These are phyloP conservation scores for Beris morrisii DNA, from an alignment of 2,888 invertebrate species.

Conservation along the genomic window DNA sequence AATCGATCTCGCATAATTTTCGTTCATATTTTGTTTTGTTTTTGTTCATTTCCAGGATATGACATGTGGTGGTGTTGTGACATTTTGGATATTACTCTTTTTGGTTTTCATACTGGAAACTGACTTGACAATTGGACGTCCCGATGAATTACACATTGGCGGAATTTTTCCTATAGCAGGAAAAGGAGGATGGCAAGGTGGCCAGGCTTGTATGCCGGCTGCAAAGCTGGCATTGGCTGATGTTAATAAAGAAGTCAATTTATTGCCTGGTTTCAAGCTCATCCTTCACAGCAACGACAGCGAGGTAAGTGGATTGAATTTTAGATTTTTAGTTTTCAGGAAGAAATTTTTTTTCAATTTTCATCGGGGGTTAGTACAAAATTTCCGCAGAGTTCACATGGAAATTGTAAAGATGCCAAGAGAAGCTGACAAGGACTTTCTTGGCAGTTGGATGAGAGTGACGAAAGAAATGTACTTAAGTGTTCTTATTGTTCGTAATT, in stretches of 20 bases:
- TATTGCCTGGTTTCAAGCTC: conserved; percentile 88
- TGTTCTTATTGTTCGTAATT: too few relatives aligned
- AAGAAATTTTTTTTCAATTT: background rate
- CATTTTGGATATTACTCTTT: conserved; percentile 57
- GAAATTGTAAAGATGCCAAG: too few relatives aligned
- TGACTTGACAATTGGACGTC: conserved; percentile 50
- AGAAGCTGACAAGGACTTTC: too few relatives aligned
- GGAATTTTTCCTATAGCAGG: conserved; percentile 98
- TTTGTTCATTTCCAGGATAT: conserved; percentile 50
- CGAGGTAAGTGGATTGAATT: conserved; percentile 68
- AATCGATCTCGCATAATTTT: background rate
- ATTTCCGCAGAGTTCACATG: too few relatives aligned
- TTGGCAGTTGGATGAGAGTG: too few relatives aligned
- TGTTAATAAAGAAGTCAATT: conserved; percentile 85
- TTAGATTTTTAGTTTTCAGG: background rate
- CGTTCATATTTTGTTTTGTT: conserved; percentile 14
- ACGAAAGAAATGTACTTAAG: too few relatives aligned
- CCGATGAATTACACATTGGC: conserved; percentile 87
- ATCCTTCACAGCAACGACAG: conserved; percentile 94
- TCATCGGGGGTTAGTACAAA: background rate
- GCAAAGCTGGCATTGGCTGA: conserved; percentile 95
- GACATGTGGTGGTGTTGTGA: conserved; percentile 56
- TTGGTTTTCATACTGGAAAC: conserved; percentile 52
- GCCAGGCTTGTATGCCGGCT: conserved; percentile 97
- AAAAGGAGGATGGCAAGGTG: conserved; percentile 97